Base-by-base conservation (phyloP, 2,113 vertebrate species). In the Piprites chloris region DNA sequence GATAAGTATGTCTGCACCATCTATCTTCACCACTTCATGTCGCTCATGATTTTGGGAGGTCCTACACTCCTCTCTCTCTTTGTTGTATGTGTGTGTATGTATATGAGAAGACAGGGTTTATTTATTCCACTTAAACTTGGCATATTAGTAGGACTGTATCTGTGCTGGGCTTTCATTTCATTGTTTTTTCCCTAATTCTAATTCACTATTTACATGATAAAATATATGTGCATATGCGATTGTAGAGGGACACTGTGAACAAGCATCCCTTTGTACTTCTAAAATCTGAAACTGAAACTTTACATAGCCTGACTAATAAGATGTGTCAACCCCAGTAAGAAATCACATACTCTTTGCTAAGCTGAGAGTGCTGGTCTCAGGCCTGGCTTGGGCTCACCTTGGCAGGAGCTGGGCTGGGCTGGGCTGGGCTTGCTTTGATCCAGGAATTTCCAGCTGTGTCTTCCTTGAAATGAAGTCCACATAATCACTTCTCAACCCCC, bases 301-400 rank as follows among this genome's bases (percentile, higher is more conserved):
- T 35, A 14, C 12, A 9, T 11, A 52, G 32, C 5, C 32, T 87
- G 22, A 33, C 7, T 24, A 24, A 6, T 4, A 33, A 24, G 2
- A 2, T 44, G 77, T 50, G 32, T 14, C 35, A 77, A 1, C 39
- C 14, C 11, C 73, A 13, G 28, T 44, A 33, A 65, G 55, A 65
- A 68, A 63, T 46, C 20, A 18, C 22, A 59, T 13, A 2, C 8
- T 18, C 10, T 41, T 22, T 28, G 10, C 18, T 22, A 23, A 81
- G 3, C 17, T 33, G 49, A 0, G 0, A 42, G 39, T 0, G 0
- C 13, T 30, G 9, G 2, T 39, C 18, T 61, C 18, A 9, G 30
- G 24, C 6, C 23, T 61, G 53, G 14, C 6, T 37, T 32, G 30
- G 44, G 15, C 26, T 91, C 39, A 6, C 27, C 44, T 42, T 4